A percentile compares a stretch with the other conserved stretches of the same genome.
These are phyloP conservation scores for Gymnoscelis rufifasciata DNA, from an alignment of 2,888 invertebrate species.

Conservation along the genomic window DNA sequence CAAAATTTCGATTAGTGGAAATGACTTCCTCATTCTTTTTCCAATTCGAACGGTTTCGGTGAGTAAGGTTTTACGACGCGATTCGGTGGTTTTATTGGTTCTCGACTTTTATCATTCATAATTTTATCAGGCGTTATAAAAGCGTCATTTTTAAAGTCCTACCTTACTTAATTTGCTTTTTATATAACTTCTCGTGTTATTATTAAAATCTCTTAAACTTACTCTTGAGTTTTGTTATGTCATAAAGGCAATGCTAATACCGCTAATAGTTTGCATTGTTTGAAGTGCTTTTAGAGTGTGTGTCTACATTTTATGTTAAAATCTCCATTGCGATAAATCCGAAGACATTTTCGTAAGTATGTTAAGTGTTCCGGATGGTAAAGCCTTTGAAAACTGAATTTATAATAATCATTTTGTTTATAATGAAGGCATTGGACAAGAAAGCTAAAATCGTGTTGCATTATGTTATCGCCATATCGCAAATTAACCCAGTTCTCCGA, in stretches of 20 bases:
- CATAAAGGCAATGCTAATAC: slow-evolving; percentile 50
- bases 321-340: slow-evolving; percentile 36
- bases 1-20: slow-evolving; percentile 7
- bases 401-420: slow-evolving; percentile 17
- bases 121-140: slow-evolving; percentile 23
- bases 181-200: too few relatives aligned
- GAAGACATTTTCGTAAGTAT: slow-evolving; percentile 45
- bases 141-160: slow-evolving; percentile 25
- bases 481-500: slow-evolving; percentile 45
- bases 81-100: slow-evolving; percentile 19
- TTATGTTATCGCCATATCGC: slow-evolving; percentile 43
- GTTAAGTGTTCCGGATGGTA: slow-evolving; percentile 46
- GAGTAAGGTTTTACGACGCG: slow-evolving; percentile 28
- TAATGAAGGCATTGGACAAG: background rate
- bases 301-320: slow-evolving; percentile 30
- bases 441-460: slow-evolving; percentile 24
- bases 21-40: slow-evolving; percentile 19
- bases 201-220: slow-evolving; percentile 15
- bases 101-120: slow-evolving; percentile 19
- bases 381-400: slow-evolving; percentile 36
- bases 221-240: slow-evolving; percentile 51
- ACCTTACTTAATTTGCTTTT: too few relatives aligned
- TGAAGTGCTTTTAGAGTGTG: slow-evolving; percentile 53
- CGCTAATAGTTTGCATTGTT: slow-evolving; percentile 19
- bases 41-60: slow-evolving; percentile 25